A percentile compares a stretch with the other conserved stretches of the same genome.
Conservation (phyloP, 2,888 invertebrate species). For the Oligia strigilis region DNA sequence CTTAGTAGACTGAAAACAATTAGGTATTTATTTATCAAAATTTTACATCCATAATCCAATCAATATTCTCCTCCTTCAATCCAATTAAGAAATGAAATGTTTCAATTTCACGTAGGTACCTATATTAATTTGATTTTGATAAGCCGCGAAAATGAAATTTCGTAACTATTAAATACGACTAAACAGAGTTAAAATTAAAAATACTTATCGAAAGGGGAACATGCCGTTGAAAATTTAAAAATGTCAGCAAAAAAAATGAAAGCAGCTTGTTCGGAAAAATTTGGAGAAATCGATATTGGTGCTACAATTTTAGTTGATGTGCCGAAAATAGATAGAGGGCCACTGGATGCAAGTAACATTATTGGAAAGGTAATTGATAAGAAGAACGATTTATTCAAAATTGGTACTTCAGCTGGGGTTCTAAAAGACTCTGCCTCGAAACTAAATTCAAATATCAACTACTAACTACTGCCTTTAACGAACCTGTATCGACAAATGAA, state of each 20-base stretch:
- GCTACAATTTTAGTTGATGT: neutral
- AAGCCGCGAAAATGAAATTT: too few species aligned
- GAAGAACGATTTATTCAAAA: neutral
- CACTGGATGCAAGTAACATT: neutral
- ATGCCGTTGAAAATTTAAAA: neutral
- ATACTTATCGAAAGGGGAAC: neutral
- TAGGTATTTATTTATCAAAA: too few species aligned
- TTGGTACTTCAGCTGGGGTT: slow-evolving; percentile 3
- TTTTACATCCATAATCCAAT: too few species aligned
- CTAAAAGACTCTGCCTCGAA: neutral
- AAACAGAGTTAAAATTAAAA: too few species aligned
- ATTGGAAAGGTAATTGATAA: neutral
- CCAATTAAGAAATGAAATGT: too few species aligned
- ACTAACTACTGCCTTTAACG: too few species aligned
- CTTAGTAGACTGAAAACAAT: too few species aligned
- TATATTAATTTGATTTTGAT: too few species aligned
- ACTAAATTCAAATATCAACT: neutral
- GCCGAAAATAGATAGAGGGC: neutral
- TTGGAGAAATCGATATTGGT: neutral
- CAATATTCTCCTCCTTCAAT: too few species aligned
- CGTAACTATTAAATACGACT: too few species aligned
- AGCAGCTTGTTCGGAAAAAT: neutral
- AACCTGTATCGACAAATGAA: neutral
- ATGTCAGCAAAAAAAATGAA: neutral
- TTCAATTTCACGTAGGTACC: too few species aligned